Evolutionary conservation across 2,797 vertebrate genomes (phyloP).

Genomic region (Brotogeris chrysoptera): DNA sequence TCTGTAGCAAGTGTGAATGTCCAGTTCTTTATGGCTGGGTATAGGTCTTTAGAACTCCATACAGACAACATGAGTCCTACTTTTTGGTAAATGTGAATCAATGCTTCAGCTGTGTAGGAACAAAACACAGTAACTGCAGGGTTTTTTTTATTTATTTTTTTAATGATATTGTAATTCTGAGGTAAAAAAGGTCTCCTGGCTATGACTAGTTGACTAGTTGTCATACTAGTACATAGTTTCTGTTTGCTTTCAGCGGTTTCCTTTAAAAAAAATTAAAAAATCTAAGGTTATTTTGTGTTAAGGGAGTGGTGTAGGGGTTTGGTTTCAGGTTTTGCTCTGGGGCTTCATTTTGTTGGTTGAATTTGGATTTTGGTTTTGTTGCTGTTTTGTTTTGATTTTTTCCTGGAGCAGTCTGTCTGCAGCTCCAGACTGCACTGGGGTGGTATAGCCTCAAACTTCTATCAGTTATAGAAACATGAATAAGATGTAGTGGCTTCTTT

Average conservation of each 20-base stretch:
- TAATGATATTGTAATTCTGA: not conserved
- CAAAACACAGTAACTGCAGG: not conserved
- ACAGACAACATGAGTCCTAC: not conserved
- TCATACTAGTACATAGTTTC: not conserved
- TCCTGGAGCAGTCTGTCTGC: not conserved
- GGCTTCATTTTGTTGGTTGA: not conserved
- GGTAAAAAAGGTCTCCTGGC: not conserved
- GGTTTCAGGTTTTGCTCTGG: not conserved
- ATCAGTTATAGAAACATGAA: not conserved
- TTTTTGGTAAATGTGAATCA: not conserved
- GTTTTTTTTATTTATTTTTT: not conserved
- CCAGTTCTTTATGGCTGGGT: not conserved
- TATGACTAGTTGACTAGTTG: not conserved
- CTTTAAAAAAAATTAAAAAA: not conserved
- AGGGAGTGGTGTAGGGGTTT: accelerated
- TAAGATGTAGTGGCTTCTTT: not conserved
- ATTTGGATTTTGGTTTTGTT: not conserved
- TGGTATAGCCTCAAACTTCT: not conserved
- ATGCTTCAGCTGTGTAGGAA: not conserved
- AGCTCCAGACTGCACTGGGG: not conserved
- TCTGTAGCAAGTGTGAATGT: not conserved
- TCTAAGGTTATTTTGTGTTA: not conserved
- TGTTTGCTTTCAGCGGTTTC: not conserved
- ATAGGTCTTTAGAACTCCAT: not conserved
- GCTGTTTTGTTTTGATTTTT: not conserved